These are phyloP conservation scores for Eucera pruinosa DNA, from an alignment of 2,888 invertebrate genomes.

Conservation along the genomic window DNA sequence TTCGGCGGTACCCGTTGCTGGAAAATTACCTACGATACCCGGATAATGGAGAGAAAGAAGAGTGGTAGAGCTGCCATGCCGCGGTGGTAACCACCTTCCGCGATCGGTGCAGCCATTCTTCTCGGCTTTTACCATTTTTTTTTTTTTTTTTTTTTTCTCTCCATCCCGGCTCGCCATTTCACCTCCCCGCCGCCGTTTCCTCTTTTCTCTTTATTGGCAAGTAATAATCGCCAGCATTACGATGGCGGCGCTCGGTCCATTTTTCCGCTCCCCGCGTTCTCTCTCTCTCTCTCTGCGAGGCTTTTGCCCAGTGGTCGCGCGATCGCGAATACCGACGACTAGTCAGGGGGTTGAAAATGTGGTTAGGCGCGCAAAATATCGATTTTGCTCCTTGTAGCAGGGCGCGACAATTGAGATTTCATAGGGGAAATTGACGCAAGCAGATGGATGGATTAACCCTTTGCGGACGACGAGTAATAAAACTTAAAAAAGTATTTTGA, in stretches of 20 bases:
- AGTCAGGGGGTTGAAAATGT: too few relatives aligned
- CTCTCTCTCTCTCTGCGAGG: constrained; percentile 2
- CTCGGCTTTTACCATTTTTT: constrained; percentile 39
- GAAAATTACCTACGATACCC: constrained; percentile 73
- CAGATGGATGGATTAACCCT: too few relatives aligned
- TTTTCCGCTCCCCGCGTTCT: constrained; percentile 11
- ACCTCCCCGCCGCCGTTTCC: background rate
- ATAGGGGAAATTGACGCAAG: too few relatives aligned
- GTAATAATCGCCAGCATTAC: constrained; percentile 62
- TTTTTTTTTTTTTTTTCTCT: background rate
- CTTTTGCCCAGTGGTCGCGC: background rate
- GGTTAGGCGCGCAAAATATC: too few relatives aligned
- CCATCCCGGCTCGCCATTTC: background rate
- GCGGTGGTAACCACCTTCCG: constrained; percentile 41
- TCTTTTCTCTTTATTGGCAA: constrained; percentile 55
- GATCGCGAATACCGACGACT: too few relatives aligned
- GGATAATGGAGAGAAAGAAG: constrained; percentile 60
- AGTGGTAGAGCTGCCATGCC: background rate
- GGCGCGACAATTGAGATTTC: too few relatives aligned
- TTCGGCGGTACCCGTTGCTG: constrained; percentile 66
- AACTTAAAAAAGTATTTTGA: too few relatives aligned
- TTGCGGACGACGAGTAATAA: too few relatives aligned
- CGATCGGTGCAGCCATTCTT: constrained; percentile 61
- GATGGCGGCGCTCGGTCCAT: constrained; percentile 23
- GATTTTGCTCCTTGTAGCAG: too few relatives aligned